Conservation (phyloP, 2,888 invertebrate species). For the Fissipunctia ypsillon region DNA sequence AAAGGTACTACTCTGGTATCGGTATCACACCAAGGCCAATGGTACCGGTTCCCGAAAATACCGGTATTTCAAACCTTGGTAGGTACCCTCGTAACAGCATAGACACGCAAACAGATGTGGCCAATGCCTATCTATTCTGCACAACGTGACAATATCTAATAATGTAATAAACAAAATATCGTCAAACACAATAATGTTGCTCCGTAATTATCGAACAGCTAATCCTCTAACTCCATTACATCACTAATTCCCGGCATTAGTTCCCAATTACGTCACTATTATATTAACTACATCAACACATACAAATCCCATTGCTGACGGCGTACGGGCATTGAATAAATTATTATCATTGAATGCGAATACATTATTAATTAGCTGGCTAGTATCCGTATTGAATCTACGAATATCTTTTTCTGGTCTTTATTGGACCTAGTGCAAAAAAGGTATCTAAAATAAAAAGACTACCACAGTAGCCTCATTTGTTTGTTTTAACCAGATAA, state of each 20-base stretch:
- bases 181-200: conserved; percentile 11
- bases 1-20: no score
- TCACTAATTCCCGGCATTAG: conserved; percentile 55
- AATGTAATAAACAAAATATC: conserved; percentile 26
- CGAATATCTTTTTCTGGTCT: neutral
- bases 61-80: no score
- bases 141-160: conserved; percentile 31
- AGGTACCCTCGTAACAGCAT: neutral
- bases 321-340: conserved; percentile 47
- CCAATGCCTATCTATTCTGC: conserved; percentile 8
- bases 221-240: conserved; percentile 60
- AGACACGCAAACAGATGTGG: neutral
- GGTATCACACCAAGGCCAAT: no score
- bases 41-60: no score
- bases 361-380: conserved; percentile 42
- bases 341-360: conserved; percentile 55
- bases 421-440: neutral
- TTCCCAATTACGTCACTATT: conserved; percentile 57
- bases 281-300: conserved; percentile 63
- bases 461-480: neutral
- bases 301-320: conserved; percentile 49
- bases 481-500: neutral
- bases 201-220: conserved; percentile 53
- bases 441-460: no score
- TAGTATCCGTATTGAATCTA: conserved; percentile 17